Evolutionary conservation across 2,888 invertebrate species (phyloP), one percentile per base, ranked within the genome.

Genomic region (Keiferia lycopersicella): DNA sequence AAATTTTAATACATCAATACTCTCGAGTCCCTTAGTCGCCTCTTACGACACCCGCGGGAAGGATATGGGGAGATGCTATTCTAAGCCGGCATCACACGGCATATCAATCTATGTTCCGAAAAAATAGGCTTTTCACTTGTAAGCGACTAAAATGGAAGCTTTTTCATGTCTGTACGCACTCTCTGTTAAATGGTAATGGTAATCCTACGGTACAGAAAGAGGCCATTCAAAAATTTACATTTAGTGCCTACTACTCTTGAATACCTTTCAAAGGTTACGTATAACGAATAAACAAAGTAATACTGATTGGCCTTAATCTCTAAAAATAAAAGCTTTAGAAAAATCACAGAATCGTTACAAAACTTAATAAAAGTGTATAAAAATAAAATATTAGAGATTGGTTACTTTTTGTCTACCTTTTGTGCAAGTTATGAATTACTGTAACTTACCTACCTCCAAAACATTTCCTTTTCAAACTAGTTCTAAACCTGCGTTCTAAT

Each of bases 261-360:
- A 53, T 14, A 53, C 14, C 11, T 20, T 51, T 12, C 10, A 22
- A 22, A 16, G 16, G 2, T 11, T 39, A 39, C 11, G 12, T 22
- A 56, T 56, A 30, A 38, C 57, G 16, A 53, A 59, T 58, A 59
- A 50, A 34, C 18, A 64, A 64, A 26, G 6, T 56, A 61, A 61
- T 70, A 70, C 70, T 73, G 69, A 64, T 62, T 45, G 67, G 65
- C 69, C 65, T 71, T 69, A 72, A 67, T 69, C 64, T 64, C 59
- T 64, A 58, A 12, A 63, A 67, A 65, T 65, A 64, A 71, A 70
- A 63, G 51, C 62, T 53, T 53, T 22, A 18, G 62, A 64, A 53
- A 68, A 69, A 71, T 70, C 70, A 73, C 69, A 72, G 67, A 57
- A 61, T 51, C 53, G 20, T 59, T 51, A 48, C 4, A 26, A 60